Base-by-base conservation (phyloP, 2,113 vertebrate genomes). In the Aythya baeri region DNA sequence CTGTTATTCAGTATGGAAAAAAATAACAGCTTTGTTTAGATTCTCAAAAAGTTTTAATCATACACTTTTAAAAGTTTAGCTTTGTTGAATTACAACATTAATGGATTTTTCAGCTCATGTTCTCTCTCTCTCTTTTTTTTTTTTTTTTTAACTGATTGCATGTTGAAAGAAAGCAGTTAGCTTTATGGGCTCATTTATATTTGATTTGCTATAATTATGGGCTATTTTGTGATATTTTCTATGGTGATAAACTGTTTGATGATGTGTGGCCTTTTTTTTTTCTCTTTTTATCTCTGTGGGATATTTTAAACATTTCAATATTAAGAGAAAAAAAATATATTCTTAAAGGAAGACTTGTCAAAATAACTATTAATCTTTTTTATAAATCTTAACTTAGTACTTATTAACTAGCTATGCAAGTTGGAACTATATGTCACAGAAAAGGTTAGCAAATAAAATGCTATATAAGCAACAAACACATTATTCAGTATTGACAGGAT, bases 141-240 rank as follows among this genome's bases (percentile, higher is more conserved):
- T 14, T 1, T 12, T 11, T 25, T 8, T n/a, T 66, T 22, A 21
- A 18, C 7, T 71, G 21, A 52, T 44, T 82, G 54, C 12, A n/a
- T 50, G 10, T 87, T 72, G 26, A 79, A 92, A 84, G 46, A 61
- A 93, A 68, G 34, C 83, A 44, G 17, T 74, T 75, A 65, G 17
- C 29, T 89, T 96, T 93, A 85, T 73, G 54, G 38, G 11, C 29
- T 95, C 54, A 66, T 20, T 93, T 93, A 31, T 75, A 44, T 68
- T 78, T 94, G 58, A 92, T 68, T 92, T 95, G 75, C 54, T 18
- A 49, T 86, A 94, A 97, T 94, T 92, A 84, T 6, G 3, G 74
- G 43, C 71, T 87, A 84, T 85, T 95, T 91, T 91, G 70, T 89
- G 62, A 13, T 91, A 78, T 94, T 91, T 93, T 84, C 38, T 27